Base-by-base conservation (phyloP, 1,140 invertebrate species). In the Copidosoma floridanum region DNA sequence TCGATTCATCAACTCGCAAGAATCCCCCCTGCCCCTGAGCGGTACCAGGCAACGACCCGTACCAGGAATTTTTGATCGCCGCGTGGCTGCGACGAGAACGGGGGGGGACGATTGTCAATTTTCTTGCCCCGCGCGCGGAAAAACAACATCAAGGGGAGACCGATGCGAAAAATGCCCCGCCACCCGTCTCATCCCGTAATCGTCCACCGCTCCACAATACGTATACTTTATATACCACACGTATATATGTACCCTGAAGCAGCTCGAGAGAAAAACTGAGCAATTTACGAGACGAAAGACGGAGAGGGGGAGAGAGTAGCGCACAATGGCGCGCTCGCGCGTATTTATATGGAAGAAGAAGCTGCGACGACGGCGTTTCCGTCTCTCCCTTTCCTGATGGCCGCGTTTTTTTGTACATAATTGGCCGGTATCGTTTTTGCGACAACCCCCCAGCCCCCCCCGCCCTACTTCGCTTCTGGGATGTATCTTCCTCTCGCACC, bases 381-480 rank as follows among this genome's bases (percentile, higher is more conserved):
- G 70, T 75, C 73, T 76, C 75, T 71, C 71, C n/a, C n/a, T n/a
- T n/a, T n/a, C n/a, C n/a, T n/a, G n/a, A n/a, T n/a, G n/a, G n/a
- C n/a, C n/a, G n/a, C n/a, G n/a, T 72, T 69, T 74, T 72, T 74
- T 76, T 76, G 71, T 72, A 73, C 68, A 75, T 77, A 77, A 77
- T 77, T 75, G 72, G 72, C 66, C 69, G 64, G 71, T 65, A 68
- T 74, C n/a, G n/a, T 75, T 77, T 77, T 51, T 51, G 44, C 38
- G n/a, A n/a, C n/a, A n/a, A n/a, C n/a, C n/a, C n/a, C n/a, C n/a
- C n/a, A n/a, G n/a, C n/a, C n/a, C n/a, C n/a, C n/a, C n/a, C n/a
- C n/a, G 23, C 23, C 37, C 24, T 10, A 5, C 24, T 3, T 7
- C 20, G 20, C n/a, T 21, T 7, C 20, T 20, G 29, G 16, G n/a